Percentiles rank a stretch among this genome's conserved stretches.
Conservation (phyloP, 2,113 vertebrate species). For the Lasiurus cinereus region DNA sequence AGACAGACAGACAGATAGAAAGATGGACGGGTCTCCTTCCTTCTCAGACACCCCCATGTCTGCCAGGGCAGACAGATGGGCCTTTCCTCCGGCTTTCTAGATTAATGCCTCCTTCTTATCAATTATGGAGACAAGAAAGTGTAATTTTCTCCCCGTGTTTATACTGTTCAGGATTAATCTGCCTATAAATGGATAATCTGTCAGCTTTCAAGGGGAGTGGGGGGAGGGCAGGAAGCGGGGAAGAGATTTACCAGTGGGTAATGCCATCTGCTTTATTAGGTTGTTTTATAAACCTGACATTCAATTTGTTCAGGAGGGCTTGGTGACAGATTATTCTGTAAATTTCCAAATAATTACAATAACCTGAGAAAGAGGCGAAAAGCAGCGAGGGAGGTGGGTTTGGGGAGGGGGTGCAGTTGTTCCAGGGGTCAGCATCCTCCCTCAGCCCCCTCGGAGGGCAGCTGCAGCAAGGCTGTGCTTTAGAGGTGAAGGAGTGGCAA, state of each 20-base stretch:
- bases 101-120: slow-evolving; percentile 70
- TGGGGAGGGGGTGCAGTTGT: neutral
- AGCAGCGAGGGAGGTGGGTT: slow-evolving; percentile 35
- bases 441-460: neutral
- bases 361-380: slow-evolving; percentile 72
- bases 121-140: slow-evolving; percentile 78
- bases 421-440: neutral
- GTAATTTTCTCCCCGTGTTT: slow-evolving; percentile 81
- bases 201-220: slow-evolving; percentile 86
- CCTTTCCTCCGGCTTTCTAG: slow-evolving; percentile 71
- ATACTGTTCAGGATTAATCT: slow-evolving; percentile 90
- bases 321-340: slow-evolving; percentile 88
- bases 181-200: slow-evolving; percentile 90
- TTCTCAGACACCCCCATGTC: neutral
- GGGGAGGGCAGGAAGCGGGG: slow-evolving; percentile 83
- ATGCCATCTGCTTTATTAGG: slow-evolving; percentile 90
- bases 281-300: slow-evolving; percentile 89
- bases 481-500: neutral
- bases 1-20: slow-evolving; percentile 29
- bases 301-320: slow-evolving; percentile 91
- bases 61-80: slow-evolving; percentile 67
- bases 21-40: neutral
- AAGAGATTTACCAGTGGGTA: slow-evolving; percentile 89
- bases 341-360: slow-evolving; percentile 92
- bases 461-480: neutral